phyloP scores from a whole-genome alignment of 2,888 invertebrate genomes.

The Pilophorus perplexus region DNA sequence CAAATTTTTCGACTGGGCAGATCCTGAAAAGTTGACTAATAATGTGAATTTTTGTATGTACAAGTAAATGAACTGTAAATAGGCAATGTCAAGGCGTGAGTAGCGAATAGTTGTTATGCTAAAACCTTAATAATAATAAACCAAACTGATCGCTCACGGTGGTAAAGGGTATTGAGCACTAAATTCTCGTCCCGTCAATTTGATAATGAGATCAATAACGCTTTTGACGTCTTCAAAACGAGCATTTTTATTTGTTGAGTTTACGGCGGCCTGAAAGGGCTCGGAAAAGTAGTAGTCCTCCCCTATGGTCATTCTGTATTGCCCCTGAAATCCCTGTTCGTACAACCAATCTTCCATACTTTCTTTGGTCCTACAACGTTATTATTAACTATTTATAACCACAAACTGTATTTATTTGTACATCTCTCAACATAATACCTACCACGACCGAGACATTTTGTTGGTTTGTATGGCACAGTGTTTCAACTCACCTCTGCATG shows the following conservation, averaged over 20 bases:
- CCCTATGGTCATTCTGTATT: slow-evolving; percentile 41
- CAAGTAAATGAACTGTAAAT: slow-evolving; percentile 15
- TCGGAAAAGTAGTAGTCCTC: slow-evolving; percentile 40
- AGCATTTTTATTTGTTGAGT: slow-evolving; percentile 34
- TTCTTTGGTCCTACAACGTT: slow-evolving; percentile 47
- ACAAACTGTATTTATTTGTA: too few relatives aligned
- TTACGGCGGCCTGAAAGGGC: slow-evolving; percentile 42
- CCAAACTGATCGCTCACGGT: too few relatives aligned
- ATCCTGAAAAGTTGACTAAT: slow-evolving; percentile 22
- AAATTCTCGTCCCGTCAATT: slow-evolving; percentile 48
- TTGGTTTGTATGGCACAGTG: too few relatives aligned
- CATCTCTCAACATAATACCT: too few relatives aligned
- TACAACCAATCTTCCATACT: slow-evolving; percentile 54
- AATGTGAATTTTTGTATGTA: too few relatives aligned
- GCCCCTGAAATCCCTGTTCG: slow-evolving; percentile 46
- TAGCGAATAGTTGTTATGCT: too few relatives aligned
- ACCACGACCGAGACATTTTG: too few relatives aligned
- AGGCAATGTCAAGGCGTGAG: too few relatives aligned
- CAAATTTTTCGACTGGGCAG: slow-evolving; percentile 48
- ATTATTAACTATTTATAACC: too few relatives aligned
- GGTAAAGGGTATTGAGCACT: slow-evolving; percentile 39
- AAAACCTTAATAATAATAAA: too few relatives aligned
- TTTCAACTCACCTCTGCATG: slow-evolving; percentile 40
- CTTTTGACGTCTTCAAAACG: slow-evolving; percentile 46
- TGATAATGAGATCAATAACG: slow-evolving; percentile 51